Conservation (phyloP, 2,888 invertebrate species). For the Masnerella sp. region DNA sequence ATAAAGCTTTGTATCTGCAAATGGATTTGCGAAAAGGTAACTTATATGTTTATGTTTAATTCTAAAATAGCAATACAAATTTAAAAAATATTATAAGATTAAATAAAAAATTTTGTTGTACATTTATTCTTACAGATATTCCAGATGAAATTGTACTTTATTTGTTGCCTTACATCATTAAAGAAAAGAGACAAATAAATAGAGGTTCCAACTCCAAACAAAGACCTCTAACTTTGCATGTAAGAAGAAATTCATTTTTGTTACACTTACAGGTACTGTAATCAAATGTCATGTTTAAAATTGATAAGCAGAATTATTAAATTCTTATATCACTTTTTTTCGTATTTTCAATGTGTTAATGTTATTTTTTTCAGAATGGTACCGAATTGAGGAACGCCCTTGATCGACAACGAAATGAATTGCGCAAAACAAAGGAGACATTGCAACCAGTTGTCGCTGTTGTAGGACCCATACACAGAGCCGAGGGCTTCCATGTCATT, state of each 20-base stretch:
- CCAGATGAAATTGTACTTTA: constrained; percentile 21
- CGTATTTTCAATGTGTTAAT: too few species aligned
- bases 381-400: constrained; percentile 6
- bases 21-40: background rate
- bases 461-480: background rate
- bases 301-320: too few species aligned
- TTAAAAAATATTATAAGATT: background rate
- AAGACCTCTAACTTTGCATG: background rate
- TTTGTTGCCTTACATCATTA: constrained; percentile 8
- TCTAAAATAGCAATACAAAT: too few species aligned
- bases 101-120: background rate
- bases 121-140: constrained; percentile 2
- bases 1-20: background rate
- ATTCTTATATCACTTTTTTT: too few species aligned
- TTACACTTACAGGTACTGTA: constrained; percentile 5
- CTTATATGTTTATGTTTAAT: background rate
- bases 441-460: constrained; percentile 23
- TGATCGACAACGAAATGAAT: constrained; percentile 1
- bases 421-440: constrained; percentile 8
- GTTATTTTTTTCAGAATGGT: constrained; percentile 26
- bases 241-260: constrained; percentile 6
- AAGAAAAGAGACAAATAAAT: background rate
- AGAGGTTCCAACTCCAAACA: background rate
- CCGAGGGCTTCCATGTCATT: constrained; percentile 20
- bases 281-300: background rate